Evolutionary conservation across 2,113 vertebrate genomes (phyloP), one percentile per base, ranked within the genome.

Genomic region (Salminus brasiliensis): DNA sequence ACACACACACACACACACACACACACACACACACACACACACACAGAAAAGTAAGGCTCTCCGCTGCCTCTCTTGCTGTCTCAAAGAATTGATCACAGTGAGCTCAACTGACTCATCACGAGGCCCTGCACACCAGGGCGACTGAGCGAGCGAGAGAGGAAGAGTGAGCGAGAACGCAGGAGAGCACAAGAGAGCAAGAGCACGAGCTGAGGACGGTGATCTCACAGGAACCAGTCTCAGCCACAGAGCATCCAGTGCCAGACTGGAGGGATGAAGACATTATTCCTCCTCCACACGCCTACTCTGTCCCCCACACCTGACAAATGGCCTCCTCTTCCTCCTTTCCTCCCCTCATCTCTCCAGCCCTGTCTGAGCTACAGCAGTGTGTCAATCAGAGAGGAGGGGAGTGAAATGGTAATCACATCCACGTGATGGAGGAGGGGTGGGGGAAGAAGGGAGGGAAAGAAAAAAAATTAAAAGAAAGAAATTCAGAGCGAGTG

Each of bases 91-190:
- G 34, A 68, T 39, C 74, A 68, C 74, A 67, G 15, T 55, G 32
- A 67, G 32, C 47, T 66, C 63, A 77, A 69, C 13, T 68, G 34
- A 69, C 39, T 68, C 23, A 57, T 68, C 74, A 68, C 13, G 9
- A 27, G 62, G 49, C 63, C 25, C 4, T 18, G 65, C 30, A 30
- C n/a, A 52, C 0, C 30, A 34, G 2, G 0, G 67, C 1, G 21
- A 60, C 9, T 30, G 27, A 59, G 55, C 9, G 23, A 29, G 27
- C 27, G 5, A 32, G 59, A 62, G 27, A 16, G 59, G 32, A 29
- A 63, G 29, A 32, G 29, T 1, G 60, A 63, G 60, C 7, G 29
- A 63, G 29, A 63, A 30, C 32, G 60, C 8, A 9, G 30, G 57
- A 29, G 10, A 12, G 39, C 21, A 36, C 23, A n/a, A 67, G 52